Evolutionary conservation across 2,113 vertebrate genomes (phyloP).

Genomic region (Scytalopus superciliaris): DNA sequence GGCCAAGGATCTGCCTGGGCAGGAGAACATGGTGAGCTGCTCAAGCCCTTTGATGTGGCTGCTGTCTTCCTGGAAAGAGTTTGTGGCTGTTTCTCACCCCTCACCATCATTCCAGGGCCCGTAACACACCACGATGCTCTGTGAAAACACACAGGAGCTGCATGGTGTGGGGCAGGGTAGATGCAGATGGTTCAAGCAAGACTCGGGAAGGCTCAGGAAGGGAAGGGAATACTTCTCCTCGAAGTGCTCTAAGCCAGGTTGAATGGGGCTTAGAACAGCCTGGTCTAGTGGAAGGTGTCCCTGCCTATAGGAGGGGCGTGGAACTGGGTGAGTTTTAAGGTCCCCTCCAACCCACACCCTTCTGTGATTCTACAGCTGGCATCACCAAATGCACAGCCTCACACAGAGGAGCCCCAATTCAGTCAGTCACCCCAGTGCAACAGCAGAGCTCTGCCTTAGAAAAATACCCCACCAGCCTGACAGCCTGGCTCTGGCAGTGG

Average conservation of each 20-base stretch:
- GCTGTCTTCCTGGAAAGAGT: neutral
- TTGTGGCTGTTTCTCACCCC: too few species aligned
- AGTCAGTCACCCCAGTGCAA: neutral
- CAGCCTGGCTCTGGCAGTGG: neutral
- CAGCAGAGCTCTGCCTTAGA: neutral
- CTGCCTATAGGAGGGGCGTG: neutral
- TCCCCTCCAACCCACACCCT: neutral
- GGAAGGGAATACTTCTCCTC: neutral
- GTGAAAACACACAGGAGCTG: rapidly evolving
- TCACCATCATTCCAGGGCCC: neutral
- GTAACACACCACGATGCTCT: rapidly evolving
- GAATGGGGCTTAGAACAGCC: neutral
- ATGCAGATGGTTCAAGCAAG: neutral
- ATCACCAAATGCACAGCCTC: neutral
- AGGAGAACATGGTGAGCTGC: rapidly evolving
- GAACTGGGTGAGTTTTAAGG: neutral
- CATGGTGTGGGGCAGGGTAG: too few species aligned
- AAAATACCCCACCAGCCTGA: neutral
- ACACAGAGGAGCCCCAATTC: neutral
- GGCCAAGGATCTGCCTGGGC: neutral
- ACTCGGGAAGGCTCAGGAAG: neutral
- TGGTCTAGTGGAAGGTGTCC: neutral
- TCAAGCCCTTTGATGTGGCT: neutral
- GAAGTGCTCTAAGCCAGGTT: neutral
- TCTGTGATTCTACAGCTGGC: neutral